Evolutionary conservation across 2,113 vertebrate species (phyloP), one percentile per base, ranked within the genome.

Genomic region (Pomatostomus ruficeps): DNA sequence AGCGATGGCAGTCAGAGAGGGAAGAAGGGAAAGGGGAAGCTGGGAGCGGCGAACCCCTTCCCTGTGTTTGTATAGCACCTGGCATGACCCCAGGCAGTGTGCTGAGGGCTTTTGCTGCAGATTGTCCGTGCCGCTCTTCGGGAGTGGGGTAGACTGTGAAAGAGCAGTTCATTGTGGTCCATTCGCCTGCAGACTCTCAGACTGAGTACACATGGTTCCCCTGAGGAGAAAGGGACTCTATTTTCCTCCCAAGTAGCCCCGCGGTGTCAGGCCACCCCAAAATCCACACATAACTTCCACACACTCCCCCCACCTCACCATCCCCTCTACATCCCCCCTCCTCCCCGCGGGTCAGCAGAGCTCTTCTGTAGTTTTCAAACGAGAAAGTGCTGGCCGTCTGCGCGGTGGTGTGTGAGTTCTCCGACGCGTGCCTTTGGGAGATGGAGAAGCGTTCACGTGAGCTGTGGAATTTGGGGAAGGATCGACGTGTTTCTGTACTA

Each of bases 151-250:
- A 23, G 36, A 9, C 31, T 24, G 55, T 22, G 24, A 12, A 42
- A 74, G 14, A 45, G 12, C 11, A 25, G 28, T 31, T 78, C 14
- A 11, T 38, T 48, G 28, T 6, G 10, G 20, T 68, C 14, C 31
- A 61, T 78, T 28, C 82, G 72, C 48, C 35, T 59, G 62, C 58
- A 76, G 31, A 51, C 9, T 25, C 57, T 45, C 48, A 43, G 26
- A 11, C 2, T 1, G 11, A 26, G 10, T 3, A 16, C 2, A 0
- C 25, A 23, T 29, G 7, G 14, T 10, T 68, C 12, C 16, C 7
- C 24, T 10, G 24, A 28, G 11, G 5, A 49, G 33, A 55, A 61
- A 78, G 9, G 25, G 14, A 43, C 4, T 3, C 11, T 11, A 16
- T 63, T 35, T 42, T 49, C 25, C n/a, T 45, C 9, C 25, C 5